Conservation (phyloP, 2,113 vertebrate species). For the Anguilla rostrata region DNA sequence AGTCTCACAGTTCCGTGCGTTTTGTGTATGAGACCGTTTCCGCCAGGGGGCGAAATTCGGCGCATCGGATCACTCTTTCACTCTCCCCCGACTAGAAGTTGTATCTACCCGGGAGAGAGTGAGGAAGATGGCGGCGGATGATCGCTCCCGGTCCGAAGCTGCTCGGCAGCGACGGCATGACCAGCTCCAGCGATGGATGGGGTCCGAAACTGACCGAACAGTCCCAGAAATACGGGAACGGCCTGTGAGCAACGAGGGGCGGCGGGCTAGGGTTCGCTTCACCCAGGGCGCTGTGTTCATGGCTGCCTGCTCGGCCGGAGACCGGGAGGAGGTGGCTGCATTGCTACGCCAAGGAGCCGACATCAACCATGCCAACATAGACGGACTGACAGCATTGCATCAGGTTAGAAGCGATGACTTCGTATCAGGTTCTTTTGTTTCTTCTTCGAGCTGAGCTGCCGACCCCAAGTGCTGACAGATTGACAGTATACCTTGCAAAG, state of each 20-base stretch:
- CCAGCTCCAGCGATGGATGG: constrained; percentile 76
- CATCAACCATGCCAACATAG: constrained; percentile 80
- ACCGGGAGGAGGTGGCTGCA: constrained; percentile 76
- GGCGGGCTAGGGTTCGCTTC: constrained; percentile 71
- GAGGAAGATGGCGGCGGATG: constrained; percentile 82
- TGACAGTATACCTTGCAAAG: neutral
- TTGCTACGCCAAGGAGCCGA: constrained; percentile 76
- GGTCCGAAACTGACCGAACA: constrained; percentile 73
- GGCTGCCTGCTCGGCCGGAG: constrained; percentile 80
- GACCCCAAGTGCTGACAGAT: neutral
- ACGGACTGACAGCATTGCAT: constrained; percentile 79
- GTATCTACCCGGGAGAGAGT: constrained; percentile 72
- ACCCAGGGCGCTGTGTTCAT: constrained; percentile 80
- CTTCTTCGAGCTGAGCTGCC: neutral
- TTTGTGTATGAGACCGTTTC: neutral
- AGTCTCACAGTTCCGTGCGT: neutral
- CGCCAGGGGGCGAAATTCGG: constrained; percentile 59
- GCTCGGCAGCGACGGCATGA: constrained; percentile 77
- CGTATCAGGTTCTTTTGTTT: neutral
- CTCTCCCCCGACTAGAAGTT: constrained; percentile 59
- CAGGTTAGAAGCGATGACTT: constrained; percentile 59
- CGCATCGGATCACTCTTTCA: constrained; percentile 25
- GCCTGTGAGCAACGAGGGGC: constrained; percentile 45
- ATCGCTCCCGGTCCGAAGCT: constrained; percentile 80
- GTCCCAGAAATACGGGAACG: constrained; percentile 48